Evolutionary conservation across 2,797 vertebrate species (phyloP).

Genomic region (Heterohyrax brucei): DNA sequence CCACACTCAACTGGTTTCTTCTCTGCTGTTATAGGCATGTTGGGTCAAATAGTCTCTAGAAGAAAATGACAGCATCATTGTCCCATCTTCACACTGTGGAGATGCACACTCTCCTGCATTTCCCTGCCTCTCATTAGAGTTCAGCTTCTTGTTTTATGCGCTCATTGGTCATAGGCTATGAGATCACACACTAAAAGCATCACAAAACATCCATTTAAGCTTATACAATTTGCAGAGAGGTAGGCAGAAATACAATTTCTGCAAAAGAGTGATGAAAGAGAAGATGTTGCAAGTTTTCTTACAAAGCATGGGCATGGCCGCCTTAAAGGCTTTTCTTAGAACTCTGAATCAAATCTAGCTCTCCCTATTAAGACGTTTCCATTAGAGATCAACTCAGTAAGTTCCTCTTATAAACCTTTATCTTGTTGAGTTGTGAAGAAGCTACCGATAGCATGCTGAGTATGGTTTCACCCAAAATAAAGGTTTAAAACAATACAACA

Average conservation of each 20-base stretch:
- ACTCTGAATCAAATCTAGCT: neutral
- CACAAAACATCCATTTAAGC: conserved; percentile 39
- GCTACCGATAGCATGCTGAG: conserved; percentile 28
- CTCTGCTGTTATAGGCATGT: conserved; percentile 29
- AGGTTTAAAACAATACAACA: conserved; percentile 56
- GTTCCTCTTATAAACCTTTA: conserved; percentile 16
- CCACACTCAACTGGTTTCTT: conserved; percentile 62
- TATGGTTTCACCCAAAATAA: neutral
- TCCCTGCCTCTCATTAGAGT: neutral
- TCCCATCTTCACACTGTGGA: neutral
- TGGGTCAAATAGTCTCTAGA: conserved; percentile 22
- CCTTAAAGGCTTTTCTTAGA: conserved; percentile 20
- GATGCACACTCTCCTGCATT: neutral
- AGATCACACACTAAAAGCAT: conserved; percentile 10
- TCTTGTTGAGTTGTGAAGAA: conserved; percentile 63
- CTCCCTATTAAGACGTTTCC: neutral
- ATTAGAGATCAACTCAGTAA: conserved; percentile 7
- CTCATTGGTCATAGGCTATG: conserved; percentile 26
- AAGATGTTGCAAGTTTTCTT: conserved; percentile 43
- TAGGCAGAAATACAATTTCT: neutral
- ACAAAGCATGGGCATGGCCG: neutral
- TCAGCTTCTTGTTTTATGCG: conserved; percentile 51
- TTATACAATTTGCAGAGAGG: conserved; percentile 11
- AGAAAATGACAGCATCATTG: neutral
- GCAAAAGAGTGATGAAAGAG: neutral